Percentiles rank a stretch among this genome's conserved stretches.
phyloP scores from a whole-genome alignment of 2,888 invertebrate genomes.

The Trisateles emortualis region DNA sequence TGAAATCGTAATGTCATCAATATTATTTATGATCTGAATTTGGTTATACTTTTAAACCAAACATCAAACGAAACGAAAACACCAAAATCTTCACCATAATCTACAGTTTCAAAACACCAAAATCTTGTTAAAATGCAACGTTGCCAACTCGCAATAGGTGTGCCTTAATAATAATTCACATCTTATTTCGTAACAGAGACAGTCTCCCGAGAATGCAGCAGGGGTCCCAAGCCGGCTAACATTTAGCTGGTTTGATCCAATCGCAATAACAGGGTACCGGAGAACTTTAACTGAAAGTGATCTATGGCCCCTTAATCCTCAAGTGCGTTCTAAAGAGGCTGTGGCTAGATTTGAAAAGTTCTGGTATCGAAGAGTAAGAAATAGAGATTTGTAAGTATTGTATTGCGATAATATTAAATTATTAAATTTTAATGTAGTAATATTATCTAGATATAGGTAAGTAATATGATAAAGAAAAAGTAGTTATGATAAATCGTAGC shows the following conservation, averaged over 20 bases:
- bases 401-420: background rate
- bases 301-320: conserved; percentile 95
- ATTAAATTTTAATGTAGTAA: too few species aligned
- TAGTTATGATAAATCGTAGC: background rate
- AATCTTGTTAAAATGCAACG: too few species aligned
- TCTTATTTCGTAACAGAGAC: conserved; percentile 84
- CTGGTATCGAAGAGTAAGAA: conserved; percentile 90
- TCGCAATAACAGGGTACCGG: conserved; percentile 94
- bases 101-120: too few species aligned
- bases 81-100: too few species aligned
- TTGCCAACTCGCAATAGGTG: background rate
- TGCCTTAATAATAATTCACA: background rate
- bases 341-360: conserved; percentile 93
- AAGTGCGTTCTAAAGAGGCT: conserved; percentile 91
- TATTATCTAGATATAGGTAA: background rate
- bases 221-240: conserved; percentile 94
- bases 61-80: too few species aligned
- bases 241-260: conserved; percentile 95
- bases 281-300: conserved; percentile 93
- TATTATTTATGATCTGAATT: too few species aligned
- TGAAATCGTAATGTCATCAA: too few species aligned
- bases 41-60: too few species aligned
- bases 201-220: conserved; percentile 94
- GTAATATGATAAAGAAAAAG: background rate
- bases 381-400: conserved; percentile 86